These are phyloP conservation scores for Albula glossodonta DNA, from an alignment of 2,113 vertebrate genomes.

Conservation along the genomic window DNA sequence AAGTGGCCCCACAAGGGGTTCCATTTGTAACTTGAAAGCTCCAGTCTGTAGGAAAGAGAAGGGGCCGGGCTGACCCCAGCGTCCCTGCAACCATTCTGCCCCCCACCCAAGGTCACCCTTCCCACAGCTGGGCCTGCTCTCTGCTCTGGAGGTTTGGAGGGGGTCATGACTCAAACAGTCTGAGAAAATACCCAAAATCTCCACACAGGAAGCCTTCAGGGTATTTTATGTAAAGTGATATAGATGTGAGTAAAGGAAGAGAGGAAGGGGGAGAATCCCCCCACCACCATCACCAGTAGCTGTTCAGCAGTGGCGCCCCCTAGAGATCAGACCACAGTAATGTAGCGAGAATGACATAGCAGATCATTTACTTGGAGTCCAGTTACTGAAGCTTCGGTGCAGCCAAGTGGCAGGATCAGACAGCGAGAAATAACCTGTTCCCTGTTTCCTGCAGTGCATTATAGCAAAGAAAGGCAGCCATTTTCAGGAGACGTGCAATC, in stretches of 20 bases:
- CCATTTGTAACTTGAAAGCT: neutral
- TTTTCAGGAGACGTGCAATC: neutral
- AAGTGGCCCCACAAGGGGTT: neutral
- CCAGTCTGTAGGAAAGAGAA: neutral
- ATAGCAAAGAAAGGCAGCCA: neutral
- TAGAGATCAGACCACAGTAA: neutral
- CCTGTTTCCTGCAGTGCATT: neutral
- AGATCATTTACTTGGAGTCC: neutral
- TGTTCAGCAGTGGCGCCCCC: neutral
- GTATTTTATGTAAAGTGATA: slow-evolving; percentile 7
- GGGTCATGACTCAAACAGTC: neutral
- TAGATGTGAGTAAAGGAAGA: neutral
- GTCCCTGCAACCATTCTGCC: neutral
- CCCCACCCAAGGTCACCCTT: neutral
- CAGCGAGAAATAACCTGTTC: neutral
- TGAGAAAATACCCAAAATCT: neutral
- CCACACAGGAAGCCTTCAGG: neutral
- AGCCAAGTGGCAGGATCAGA: neutral
- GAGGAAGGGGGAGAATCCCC: neutral
- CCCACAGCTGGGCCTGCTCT: slow-evolving; percentile 3
- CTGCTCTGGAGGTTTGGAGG: neutral
- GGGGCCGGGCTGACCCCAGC: neutral
- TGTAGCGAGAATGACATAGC: neutral
- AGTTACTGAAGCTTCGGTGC: neutral
- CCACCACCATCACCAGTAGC: neutral